phyloP scores from a whole-genome alignment of 2,888 invertebrate genomes.

The Trachelus iudaicus region DNA sequence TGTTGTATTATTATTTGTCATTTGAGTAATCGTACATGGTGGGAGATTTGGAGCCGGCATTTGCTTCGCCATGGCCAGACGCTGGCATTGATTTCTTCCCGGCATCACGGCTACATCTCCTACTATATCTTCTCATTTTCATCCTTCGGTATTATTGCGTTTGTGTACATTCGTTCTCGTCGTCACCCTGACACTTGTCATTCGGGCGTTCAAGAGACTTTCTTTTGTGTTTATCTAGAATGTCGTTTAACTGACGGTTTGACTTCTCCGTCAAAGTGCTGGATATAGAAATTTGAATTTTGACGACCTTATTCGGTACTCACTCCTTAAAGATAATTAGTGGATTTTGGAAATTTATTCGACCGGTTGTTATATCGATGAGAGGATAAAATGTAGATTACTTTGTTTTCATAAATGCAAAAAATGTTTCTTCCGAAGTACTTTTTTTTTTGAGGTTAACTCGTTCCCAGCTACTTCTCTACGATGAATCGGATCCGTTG shows the following conservation, averaged over 20 bases:
- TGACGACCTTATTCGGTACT: neutral
- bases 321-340: neutral
- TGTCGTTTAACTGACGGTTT: neutral
- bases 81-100: slow-evolving; percentile 53
- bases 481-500: neutral
- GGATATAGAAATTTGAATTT: neutral
- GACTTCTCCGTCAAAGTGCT: neutral
- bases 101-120: slow-evolving; percentile 27
- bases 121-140: neutral
- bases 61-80: slow-evolving; percentile 37
- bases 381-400: neutral
- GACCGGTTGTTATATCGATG: neutral
- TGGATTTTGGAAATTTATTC: neutral
- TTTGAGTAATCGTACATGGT: too few relatives aligned
- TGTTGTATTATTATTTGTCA: neutral
- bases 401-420: neutral
- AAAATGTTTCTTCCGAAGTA: neutral
- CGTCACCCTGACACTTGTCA: neutral
- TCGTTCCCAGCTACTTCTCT: neutral
- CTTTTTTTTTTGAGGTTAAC: neutral
- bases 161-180: neutral
- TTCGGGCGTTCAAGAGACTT: neutral
- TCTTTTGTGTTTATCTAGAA: neutral
- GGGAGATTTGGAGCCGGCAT: neutral
- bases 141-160: neutral